A percentile compares a stretch with the other conserved stretches of the same genome.
Evolutionary conservation across 2,888 invertebrate genomes (phyloP).

Genomic region (Aromia moschata): DNA sequence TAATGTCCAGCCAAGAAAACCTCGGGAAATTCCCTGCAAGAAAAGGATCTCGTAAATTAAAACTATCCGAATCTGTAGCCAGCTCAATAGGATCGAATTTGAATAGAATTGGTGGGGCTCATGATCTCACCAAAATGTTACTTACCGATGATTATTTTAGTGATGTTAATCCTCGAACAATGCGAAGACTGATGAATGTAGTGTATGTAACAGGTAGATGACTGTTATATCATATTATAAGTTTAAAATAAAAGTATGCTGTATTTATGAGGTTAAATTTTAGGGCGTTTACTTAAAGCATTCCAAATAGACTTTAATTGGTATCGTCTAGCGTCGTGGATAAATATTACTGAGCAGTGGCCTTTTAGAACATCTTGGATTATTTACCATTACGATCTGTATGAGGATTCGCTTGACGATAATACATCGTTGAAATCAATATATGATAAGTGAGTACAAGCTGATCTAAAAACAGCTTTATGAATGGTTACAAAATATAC

Average conservation of each 20-base stretch:
- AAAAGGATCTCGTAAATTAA: slow-evolving; percentile 76
- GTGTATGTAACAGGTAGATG: slow-evolving; percentile 88
- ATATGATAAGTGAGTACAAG: slow-evolving; percentile 93
- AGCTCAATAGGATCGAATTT: slow-evolving; percentile 91
- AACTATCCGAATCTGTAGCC: slow-evolving; percentile 88
- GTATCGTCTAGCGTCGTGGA: slow-evolving; percentile 95
- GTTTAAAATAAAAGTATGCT: too few relatives aligned
- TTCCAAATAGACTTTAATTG: slow-evolving; percentile 99
- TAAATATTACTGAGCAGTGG: slow-evolving; percentile 99
- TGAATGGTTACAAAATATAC: too few relatives aligned
- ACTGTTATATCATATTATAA: background rate
- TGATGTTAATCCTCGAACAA: slow-evolving; percentile 97
- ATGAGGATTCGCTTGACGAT: slow-evolving; percentile 88
- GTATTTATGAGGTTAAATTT: slow-evolving; percentile 28
- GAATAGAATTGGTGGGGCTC: slow-evolving; percentile 76
- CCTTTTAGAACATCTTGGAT: slow-evolving; percentile 98
- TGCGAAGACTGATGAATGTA: slow-evolving; percentile 96
- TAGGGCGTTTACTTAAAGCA: slow-evolving; percentile 93
- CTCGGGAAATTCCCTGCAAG: slow-evolving; percentile 64
- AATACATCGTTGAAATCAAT: slow-evolving; percentile 85
- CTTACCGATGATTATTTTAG: slow-evolving; percentile 98
- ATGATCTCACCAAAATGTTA: slow-evolving; percentile 79
- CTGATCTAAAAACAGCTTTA: too few relatives aligned
- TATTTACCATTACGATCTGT: slow-evolving; percentile 91
- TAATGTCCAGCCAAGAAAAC: slow-evolving; percentile 88